A percentile compares a stretch with the other conserved stretches of the same genome.
These are phyloP conservation scores for Drosophila kanekoi DNA, from an alignment of 2,888 invertebrate genomes.

Conservation along the genomic window DNA sequence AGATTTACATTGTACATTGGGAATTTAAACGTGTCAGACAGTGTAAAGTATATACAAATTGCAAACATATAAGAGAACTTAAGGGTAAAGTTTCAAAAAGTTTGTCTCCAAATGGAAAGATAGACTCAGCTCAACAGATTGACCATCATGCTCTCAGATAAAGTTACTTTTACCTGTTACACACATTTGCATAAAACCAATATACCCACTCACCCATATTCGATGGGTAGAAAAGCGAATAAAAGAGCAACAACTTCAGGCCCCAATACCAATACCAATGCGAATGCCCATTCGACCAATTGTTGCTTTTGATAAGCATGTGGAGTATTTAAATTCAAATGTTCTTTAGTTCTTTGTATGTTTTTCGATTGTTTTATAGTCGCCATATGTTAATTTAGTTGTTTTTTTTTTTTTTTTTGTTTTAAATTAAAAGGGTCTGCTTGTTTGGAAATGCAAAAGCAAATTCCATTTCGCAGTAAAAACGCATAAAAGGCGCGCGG, in stretches of 20 bases:
- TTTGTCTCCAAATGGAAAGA: too few species aligned
- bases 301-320: slow-evolving; percentile 59
- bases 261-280: slow-evolving; percentile 38
- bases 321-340: slow-evolving; percentile 59
- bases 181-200: too few species aligned
- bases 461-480: slow-evolving; percentile 73
- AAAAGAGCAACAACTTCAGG: slow-evolving; percentile 26
- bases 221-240: too few species aligned
- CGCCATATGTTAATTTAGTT: slow-evolving; percentile 66
- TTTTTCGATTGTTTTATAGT: slow-evolving; percentile 29
- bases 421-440: slow-evolving; percentile 22
- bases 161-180: too few species aligned
- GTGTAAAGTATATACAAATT: too few species aligned
- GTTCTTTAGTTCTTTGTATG: slow-evolving; percentile 22
- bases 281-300: slow-evolving; percentile 16
- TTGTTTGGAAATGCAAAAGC: slow-evolving; percentile 60
- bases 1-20: too few species aligned
- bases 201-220: too few species aligned
- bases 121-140: too few species aligned
- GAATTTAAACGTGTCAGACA: too few species aligned
- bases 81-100: too few species aligned
- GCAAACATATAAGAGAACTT: too few species aligned
- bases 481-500: slow-evolving; percentile 48
- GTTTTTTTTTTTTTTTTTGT: slow-evolving; percentile 18
- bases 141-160: too few species aligned